Conservation (phyloP, 2,888 invertebrate genomes). For the Itoplectis maculator region DNA sequence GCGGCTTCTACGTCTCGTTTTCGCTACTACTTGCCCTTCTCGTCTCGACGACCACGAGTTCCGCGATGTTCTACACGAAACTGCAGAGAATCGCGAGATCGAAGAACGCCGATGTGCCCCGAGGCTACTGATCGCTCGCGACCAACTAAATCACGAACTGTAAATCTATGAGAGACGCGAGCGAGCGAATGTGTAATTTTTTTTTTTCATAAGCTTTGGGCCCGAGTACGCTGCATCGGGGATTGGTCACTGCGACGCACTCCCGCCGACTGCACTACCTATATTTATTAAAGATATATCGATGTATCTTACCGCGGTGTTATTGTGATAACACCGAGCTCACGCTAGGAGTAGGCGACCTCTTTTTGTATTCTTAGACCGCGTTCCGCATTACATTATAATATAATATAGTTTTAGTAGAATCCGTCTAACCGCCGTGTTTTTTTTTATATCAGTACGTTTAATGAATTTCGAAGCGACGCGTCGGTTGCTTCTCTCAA, state of each 20-base stretch:
- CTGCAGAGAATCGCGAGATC: constrained; percentile 80
- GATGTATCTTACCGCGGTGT: constrained; percentile 31
- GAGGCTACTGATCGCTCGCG: constrained; percentile 47
- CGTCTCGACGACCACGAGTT: constrained; percentile 86
- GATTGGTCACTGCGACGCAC: constrained; percentile 21
- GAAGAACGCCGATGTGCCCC: constrained; percentile 71
- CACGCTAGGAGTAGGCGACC: constrained; percentile 33
- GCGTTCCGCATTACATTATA: constrained; percentile 21
- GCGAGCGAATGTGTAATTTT: constrained; percentile 39
- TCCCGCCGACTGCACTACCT: constrained; percentile 21
- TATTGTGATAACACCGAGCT: constrained; percentile 51
- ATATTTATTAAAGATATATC: constrained; percentile 57
- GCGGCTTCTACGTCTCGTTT: constrained; percentile 88
- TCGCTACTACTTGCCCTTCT: constrained; percentile 87
- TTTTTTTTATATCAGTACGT: constrained; percentile 23
- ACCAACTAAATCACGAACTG: neutral
- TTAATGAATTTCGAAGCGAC: neutral
- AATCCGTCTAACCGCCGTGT: constrained; percentile 26
- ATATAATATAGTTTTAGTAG: constrained; percentile 32
- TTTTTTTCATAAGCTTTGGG: constrained; percentile 43
- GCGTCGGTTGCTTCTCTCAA: constrained; percentile 12
- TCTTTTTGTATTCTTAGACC: constrained; percentile 26
- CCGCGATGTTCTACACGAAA: constrained; percentile 86
- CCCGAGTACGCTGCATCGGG: constrained; percentile 29
- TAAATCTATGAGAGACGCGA: constrained; percentile 25